Evolutionary conservation across 2,113 vertebrate species (phyloP), one percentile per base, ranked within the genome.

Genomic region (Hiodon tergisus): DNA sequence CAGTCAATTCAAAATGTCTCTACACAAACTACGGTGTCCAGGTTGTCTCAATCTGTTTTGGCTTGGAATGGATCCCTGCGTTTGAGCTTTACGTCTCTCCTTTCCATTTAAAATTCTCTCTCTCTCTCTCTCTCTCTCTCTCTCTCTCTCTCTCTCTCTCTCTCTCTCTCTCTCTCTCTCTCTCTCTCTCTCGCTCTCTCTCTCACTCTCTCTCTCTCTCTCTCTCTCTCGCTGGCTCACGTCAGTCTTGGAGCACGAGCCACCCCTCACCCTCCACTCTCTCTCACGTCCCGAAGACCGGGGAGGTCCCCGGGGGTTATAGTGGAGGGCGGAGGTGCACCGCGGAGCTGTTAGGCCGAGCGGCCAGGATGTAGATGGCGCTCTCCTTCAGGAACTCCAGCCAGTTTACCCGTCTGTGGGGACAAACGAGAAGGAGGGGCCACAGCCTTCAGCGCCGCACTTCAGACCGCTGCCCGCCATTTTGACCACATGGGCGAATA

Each of bases 261-360:
- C 10, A 58, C 61, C 14, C 61, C 10, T 48, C 68, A 48, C 48
- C 14, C 55, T 60, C 67, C 48, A 46, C 17, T 71, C 78, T 14
- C 47, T 68, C 67, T 3, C 70, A 59, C 71, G 60, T 59, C 72
- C 65, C 71, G 54, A 67, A 69, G 69, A 13, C 60, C 53, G 16
- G 5, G 47, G 47, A 51, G 7, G 62, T n/a, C 63, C 77, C 78
- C 67, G 16, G 0, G 3, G 72, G 83, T 86, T 95, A 97, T 85
- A 92, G 88, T 0, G 89, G 91, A 74, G 96, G 90, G 70, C 93
- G 92, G 85, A 98, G 93, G 87, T 97, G 96, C 86, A 94, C 87
- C 78, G 95, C 94, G 0, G 91, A 78, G 52, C 96, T 97, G 87
- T 98, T 98, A 83, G 96, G 94, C 8, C 96, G 93, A 0, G 94